These are phyloP conservation scores for Diceros bicornis DNA, from an alignment of 2,797 vertebrate genomes.

Conservation along the genomic window DNA sequence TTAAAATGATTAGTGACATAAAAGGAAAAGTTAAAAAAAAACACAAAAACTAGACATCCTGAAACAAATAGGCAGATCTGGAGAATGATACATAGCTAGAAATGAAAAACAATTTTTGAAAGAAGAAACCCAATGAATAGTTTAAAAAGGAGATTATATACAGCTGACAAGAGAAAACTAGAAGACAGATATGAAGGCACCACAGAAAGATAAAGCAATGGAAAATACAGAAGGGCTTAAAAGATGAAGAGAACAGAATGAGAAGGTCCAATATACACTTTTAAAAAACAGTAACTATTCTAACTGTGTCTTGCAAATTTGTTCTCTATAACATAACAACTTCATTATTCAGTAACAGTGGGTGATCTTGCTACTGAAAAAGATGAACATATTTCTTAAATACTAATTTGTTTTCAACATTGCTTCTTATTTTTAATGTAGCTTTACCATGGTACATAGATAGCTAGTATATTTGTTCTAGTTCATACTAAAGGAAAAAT, in stretches of 20 bases:
- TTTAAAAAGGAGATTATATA: conserved; percentile 18
- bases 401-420: not conserved
- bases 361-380: conserved; percentile 7
- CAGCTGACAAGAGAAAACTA: not conserved
- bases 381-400: not conserved
- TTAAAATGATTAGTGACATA: not conserved
- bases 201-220: not conserved
- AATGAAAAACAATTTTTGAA: conserved; percentile 14
- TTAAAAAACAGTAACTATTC: not conserved
- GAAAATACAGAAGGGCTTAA: not conserved
- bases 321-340: not conserved
- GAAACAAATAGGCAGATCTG: not conserved
- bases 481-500: not conserved
- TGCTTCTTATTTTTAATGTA: conserved; percentile 47
- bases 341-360: not conserved
- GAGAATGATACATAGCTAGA: not conserved
- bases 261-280: not conserved
- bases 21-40: not conserved
- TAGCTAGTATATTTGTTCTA: not conserved
- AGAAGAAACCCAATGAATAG: not conserved
- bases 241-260: not conserved
- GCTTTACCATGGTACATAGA: not conserved
- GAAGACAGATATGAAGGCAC: not conserved
- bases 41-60: not conserved
- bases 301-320: not conserved